Percentiles rank a stretch among this genome's conserved stretches.
Conservation (phyloP, 2,113 vertebrate genomes). For the Vombatus ursinus region DNA sequence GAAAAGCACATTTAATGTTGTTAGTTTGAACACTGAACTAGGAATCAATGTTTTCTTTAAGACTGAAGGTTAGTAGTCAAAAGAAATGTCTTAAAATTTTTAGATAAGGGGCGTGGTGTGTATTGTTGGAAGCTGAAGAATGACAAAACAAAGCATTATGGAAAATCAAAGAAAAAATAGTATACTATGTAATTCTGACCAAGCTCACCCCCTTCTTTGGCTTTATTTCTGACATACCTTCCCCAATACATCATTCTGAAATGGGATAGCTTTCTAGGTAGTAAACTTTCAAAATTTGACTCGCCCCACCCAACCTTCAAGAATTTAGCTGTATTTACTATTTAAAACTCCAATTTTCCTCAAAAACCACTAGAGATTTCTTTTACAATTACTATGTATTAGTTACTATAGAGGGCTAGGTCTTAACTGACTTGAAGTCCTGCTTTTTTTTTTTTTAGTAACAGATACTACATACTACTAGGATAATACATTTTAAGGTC, state of each 20-base stretch:
- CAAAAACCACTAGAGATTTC: background rate
- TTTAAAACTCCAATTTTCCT: background rate
- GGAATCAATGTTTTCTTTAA: background rate
- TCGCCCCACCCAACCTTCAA: background rate
- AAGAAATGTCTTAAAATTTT: too few relatives aligned
- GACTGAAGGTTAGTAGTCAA: background rate
- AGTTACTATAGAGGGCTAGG: background rate
- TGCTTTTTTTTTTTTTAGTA: too few relatives aligned
- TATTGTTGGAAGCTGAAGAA: too few relatives aligned
- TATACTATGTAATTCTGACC: too few relatives aligned
- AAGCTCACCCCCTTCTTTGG: too few relatives aligned
- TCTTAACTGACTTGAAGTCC: too few relatives aligned
- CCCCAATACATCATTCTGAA: background rate
- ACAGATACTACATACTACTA: background rate
- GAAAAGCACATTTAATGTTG: background rate
- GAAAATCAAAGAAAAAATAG: background rate
- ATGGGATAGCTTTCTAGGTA: background rate
- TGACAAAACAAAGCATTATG: background rate
- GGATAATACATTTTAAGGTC: background rate
- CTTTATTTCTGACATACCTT: background rate
- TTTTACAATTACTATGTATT: background rate
- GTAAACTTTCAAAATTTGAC: background rate
- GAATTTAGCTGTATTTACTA: background rate
- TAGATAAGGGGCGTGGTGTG: too few relatives aligned
- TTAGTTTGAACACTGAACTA: background rate